Conservation (phyloP, 2,888 invertebrate species). For the Coenonympha glycerion region DNA sequence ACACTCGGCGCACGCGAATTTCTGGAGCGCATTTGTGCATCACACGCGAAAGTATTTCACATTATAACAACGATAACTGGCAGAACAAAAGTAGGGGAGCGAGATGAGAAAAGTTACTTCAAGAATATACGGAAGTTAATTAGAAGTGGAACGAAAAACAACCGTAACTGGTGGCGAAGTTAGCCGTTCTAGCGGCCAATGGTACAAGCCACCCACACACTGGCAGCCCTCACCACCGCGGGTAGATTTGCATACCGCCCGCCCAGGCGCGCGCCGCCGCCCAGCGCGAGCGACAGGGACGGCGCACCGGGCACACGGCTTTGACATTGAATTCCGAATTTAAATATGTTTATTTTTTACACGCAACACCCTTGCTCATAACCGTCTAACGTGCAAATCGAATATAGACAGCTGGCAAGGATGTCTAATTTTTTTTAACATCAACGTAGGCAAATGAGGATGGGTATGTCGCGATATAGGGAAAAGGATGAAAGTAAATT, state of each 20-base stretch:
- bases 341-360: constrained; percentile 28
- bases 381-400: constrained; percentile 13
- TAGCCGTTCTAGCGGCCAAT: constrained; percentile 76
- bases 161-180: constrained; percentile 77
- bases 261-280: constrained; percentile 74
- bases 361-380: constrained; percentile 17
- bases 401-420: constrained; percentile 11
- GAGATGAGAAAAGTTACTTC: constrained; percentile 75
- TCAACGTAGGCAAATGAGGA: constrained; percentile 44
- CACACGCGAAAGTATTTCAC: constrained; percentile 66
- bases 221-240: constrained; percentile 56
- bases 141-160: constrained; percentile 76
- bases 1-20: constrained; percentile 50
- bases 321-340: constrained; percentile 46
- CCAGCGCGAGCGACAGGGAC: constrained; percentile 71
- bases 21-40: constrained; percentile 52
- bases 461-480: constrained; percentile 42
- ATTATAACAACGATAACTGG: constrained; percentile 50
- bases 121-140: constrained; percentile 76
- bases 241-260: constrained; percentile 76
- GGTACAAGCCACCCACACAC: constrained; percentile 72
- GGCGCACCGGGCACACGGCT: constrained; percentile 49
- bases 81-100: constrained; percentile 53
- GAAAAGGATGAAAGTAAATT: constrained; percentile 74
- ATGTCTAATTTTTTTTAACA: constrained; percentile 19